Base-by-base conservation (phyloP, 2,113 vertebrate genomes). In the Dunckerocampus dactyliophorus region DNA sequence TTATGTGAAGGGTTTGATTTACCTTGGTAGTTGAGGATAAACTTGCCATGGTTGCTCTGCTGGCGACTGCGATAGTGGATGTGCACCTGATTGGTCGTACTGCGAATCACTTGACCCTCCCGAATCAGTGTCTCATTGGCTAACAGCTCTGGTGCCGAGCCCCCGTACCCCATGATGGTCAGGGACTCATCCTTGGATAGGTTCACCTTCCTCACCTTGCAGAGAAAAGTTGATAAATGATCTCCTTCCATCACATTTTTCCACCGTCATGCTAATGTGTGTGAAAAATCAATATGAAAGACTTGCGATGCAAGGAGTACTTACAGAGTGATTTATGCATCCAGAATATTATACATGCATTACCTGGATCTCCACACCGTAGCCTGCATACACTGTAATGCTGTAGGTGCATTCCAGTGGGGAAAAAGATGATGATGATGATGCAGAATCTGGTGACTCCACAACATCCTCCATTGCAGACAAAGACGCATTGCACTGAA, bases 1-100 rank as follows among this genome's bases (percentile, higher is more conserved):
- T 34, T 5, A 34, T 34, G 7, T 34, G 31, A 34, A 34, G 31
- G 31, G 5, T 34, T 34, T 34, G 31, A 34, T 8, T 47, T 83
- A 95, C 94, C 94, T 92, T 95, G 94, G 77, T 96, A 96, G 76
- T 93, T 92, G 69, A 95, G 91, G 80, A 88, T 91, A 88, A 96
- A 96, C 62, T 90, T 77, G 37, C 92, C 88, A 1, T 93, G 92
- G 79, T 91, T 89, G 47, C 78, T 88, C 72, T 90, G 85, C 20
- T 88, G 91, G 20, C 90, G 90, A 59, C 93, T 95, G 84, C 91
- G 92, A 54, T 95, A 95, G 79, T 94, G 90, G 75, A 95, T 92
- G 75, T 92, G 89, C 73, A 95, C 91, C 79, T 93, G 91, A 75
- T 95, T 95, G 84, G 94, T 94, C 42, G 93, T 88, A 47, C 93